Percentiles rank a stretch among this genome's conserved stretches.
These are phyloP conservation scores for Proisotoma minuta DNA, from an alignment of 2,888 invertebrate species.

Conservation along the genomic window DNA sequence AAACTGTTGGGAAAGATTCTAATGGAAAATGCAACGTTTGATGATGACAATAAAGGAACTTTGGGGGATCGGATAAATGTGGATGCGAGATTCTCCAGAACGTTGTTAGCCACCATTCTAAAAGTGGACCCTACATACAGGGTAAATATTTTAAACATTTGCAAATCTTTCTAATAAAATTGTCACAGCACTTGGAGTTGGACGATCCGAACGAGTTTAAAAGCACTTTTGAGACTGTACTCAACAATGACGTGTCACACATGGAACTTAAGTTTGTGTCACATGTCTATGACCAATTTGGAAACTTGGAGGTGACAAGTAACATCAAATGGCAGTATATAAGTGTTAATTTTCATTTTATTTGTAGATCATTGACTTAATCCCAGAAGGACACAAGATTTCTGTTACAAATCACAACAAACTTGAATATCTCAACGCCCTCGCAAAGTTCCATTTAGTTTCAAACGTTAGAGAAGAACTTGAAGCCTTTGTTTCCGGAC, in stretches of 20 bases:
- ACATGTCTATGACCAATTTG: conserved; percentile 75
- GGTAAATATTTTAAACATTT: conserved; percentile 1
- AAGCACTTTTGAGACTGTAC: neutral
- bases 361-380: conserved; percentile 64
- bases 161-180: neutral
- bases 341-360: neutral
- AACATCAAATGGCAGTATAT: neutral
- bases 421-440: conserved; percentile 75
- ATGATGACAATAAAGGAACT: conserved; percentile 70
- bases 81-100: conserved; percentile 69
- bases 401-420: conserved; percentile 70
- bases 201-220: conserved; percentile 90
- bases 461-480: conserved; percentile 75
- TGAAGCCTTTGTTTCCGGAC: conserved; percentile 80
- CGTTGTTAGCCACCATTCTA: conserved; percentile 88
- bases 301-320: conserved; percentile 49
- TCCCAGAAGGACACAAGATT: conserved; percentile 73
- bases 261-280: conserved; percentile 53
- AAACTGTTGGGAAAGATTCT: conserved; percentile 90
- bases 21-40: conserved; percentile 84
- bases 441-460: conserved; percentile 82
- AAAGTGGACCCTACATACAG: conserved; percentile 74
- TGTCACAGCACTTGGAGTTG: conserved; percentile 80
- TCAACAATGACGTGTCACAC: neutral
- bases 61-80: neutral